Conservation (phyloP, 1,140 invertebrate genomes). For the Schmidtea mediterranea region DNA sequence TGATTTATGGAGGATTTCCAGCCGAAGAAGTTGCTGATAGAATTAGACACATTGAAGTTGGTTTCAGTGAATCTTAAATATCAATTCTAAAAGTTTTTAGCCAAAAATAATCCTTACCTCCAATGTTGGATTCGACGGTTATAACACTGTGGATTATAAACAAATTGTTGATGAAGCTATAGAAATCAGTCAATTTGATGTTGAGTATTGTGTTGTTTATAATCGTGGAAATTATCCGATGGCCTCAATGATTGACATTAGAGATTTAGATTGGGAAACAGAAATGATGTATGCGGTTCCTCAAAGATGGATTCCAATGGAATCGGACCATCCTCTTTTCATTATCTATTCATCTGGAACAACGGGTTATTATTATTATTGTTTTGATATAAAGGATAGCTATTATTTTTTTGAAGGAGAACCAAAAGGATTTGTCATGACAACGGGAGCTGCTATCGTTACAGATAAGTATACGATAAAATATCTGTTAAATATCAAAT, state of each 20-base stretch:
- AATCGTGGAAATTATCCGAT: too few species aligned
- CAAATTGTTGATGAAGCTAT: too few species aligned
- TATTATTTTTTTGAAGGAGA: not conserved
- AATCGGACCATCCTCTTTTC: slow-evolving; percentile 61
- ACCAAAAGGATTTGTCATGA: slow-evolving; percentile 34
- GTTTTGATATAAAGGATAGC: not conserved
- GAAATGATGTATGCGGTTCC: slow-evolving; percentile 35
- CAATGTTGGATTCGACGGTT: too few species aligned
- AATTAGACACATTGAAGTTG: not conserved
- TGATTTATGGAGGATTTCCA: slow-evolving; percentile 29
- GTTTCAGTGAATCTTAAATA: too few species aligned
- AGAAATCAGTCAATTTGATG: too few species aligned
- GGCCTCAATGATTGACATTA: too few species aligned
- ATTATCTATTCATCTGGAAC: slow-evolving; percentile 74
- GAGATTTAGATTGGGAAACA: slow-evolving; percentile 38
- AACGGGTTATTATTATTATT: slow-evolving; percentile 36
- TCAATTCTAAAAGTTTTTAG: too few species aligned
- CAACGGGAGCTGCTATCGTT: slow-evolving; percentile 56
- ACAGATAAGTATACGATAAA: slow-evolving; percentile 54
- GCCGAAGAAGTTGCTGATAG: slow-evolving; percentile 30
- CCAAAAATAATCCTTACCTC: too few species aligned
- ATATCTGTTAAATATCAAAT: slow-evolving; percentile 50
- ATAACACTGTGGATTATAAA: too few species aligned
- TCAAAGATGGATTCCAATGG: slow-evolving; percentile 50
- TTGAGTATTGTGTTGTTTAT: too few species aligned